Conservation (phyloP, 2,888 invertebrate species). For the Shargacucullia verbasci region DNA sequence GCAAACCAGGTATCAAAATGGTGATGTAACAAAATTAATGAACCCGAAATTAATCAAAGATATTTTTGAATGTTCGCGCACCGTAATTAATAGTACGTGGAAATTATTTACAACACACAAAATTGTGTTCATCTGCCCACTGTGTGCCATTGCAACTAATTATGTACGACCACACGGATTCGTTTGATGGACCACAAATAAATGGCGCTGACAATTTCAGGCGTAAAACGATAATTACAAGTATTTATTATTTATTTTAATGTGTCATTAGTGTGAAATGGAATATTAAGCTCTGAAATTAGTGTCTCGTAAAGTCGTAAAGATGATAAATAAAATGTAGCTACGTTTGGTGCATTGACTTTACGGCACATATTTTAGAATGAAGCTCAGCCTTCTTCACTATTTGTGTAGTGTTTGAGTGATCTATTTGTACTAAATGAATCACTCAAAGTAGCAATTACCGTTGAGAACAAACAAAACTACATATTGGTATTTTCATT, state of each 20-base stretch:
- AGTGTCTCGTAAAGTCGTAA: conserved; percentile 1
- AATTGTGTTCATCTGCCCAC: conserved; percentile 45
- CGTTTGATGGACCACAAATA: conserved; percentile 39
- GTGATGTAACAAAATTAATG: conserved; percentile 38
- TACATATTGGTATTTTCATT: too few species aligned
- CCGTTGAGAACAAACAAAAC: too few species aligned
- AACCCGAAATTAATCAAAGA: conserved; percentile 38
- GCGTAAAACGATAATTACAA: conserved; percentile 21
- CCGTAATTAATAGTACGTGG: conserved; percentile 42
- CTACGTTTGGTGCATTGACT: background rate
- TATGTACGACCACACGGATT: conserved; percentile 25
- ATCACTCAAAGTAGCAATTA: too few species aligned
- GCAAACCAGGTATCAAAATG: conserved; percentile 22
- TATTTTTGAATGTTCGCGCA: conserved; percentile 34
- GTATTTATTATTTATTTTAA: conserved; percentile 12
- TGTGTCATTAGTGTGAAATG: background rate
- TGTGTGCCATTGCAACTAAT: conserved; percentile 47
- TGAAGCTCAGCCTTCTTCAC: too few species aligned
- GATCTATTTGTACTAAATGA: too few species aligned
- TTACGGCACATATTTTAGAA: background rate
- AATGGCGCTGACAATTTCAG: conserved; percentile 28
- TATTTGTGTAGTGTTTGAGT: too few species aligned
- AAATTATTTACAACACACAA: conserved; percentile 47
- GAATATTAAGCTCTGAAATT: background rate
- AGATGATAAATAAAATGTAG: background rate